These are phyloP conservation scores for Pseudonaja textilis DNA, from an alignment of 2,113 vertebrate genomes.

Conservation along the genomic window DNA sequence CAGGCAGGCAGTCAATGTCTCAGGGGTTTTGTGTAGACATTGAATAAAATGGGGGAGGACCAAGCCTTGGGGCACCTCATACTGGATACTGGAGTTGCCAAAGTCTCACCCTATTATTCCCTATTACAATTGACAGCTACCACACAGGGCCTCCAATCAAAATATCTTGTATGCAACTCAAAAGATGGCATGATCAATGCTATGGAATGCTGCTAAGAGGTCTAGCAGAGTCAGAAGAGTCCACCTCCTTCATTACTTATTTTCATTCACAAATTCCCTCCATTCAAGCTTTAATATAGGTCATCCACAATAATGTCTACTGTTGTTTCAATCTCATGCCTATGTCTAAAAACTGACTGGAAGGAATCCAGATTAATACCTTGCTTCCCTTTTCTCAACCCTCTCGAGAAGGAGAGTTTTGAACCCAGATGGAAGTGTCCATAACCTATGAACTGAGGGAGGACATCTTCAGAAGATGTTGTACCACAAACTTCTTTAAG, in stretches of 20 bases:
- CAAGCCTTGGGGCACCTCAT: not conserved
- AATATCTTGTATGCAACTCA: not conserved
- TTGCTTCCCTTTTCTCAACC: not conserved
- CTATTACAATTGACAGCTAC: not conserved
- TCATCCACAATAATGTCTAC: not conserved
- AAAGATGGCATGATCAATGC: not conserved
- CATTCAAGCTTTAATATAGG: not conserved
- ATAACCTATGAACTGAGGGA: not conserved
- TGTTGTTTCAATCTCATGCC: not conserved
- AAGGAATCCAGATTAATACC: not conserved
- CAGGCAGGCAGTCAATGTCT: not conserved
- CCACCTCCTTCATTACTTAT: not conserved
- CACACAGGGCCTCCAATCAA: not conserved
- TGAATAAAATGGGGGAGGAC: not conserved
- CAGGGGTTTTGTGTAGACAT: not conserved
- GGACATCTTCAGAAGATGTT: not conserved
- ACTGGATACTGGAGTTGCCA: not conserved
- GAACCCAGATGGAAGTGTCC: not conserved
- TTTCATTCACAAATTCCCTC: not conserved
- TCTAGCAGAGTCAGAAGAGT: not conserved
- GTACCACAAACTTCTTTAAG: not conserved
- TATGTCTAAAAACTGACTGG: not conserved
- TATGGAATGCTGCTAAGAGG: not conserved
- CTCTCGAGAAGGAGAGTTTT: not conserved
- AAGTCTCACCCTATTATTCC: not conserved